Base-by-base conservation (phyloP, 2,797 vertebrate genomes). In the Heterohyrax brucei region DNA sequence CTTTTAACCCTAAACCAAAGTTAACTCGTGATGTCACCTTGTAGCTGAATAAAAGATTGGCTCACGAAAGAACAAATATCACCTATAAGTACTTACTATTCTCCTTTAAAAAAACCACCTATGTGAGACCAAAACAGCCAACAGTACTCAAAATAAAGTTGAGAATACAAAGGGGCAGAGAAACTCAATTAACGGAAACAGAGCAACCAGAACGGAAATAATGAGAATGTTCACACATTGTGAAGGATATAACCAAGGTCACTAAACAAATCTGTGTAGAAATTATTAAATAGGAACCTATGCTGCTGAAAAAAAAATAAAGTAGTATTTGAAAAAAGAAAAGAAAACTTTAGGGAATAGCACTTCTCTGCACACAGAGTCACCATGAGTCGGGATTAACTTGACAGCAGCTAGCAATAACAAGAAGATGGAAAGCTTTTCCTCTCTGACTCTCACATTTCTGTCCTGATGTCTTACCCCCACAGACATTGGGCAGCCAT, bases 381-480 rank as follows among this genome's bases (percentile, higher is more conserved):
- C 12, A 18, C 14, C 14, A 70, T 70, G n/a, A 70, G 13, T 33
- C n/a, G 53, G 53, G 18, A 70, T 19, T 14, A 70, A 70, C n/a
- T 33, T 16, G 14, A 70, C n/a, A 70, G 68, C n/a, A 70, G 18
- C 68, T 70, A 70, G 18, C n/a, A 70, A 70, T 19, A 16, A 16
- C 12, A 68, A 48, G 53, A 14, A 79, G 39, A 87, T 26, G 9
- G 53, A 79, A 81, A 89, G 28, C 14, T 89, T 79, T 88, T 89
- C 33, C n/a, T 86, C 73, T 14, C 30, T 80, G 75, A 70, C 28
- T 13, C 59, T 95, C 26, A 78, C 53, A 56, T 96, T 81, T 95
- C 48, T 87, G 12, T 81, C 28, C 24, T 88, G 24, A 81, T 64
- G 28, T 95, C 39, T 39, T 39, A 84, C 12, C 30, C 80, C 96